Percentiles rank a stretch among this genome's conserved stretches.
Evolutionary conservation across 2,113 vertebrate genomes (phyloP).

Genomic region (Cryptotis parvus): DNA sequence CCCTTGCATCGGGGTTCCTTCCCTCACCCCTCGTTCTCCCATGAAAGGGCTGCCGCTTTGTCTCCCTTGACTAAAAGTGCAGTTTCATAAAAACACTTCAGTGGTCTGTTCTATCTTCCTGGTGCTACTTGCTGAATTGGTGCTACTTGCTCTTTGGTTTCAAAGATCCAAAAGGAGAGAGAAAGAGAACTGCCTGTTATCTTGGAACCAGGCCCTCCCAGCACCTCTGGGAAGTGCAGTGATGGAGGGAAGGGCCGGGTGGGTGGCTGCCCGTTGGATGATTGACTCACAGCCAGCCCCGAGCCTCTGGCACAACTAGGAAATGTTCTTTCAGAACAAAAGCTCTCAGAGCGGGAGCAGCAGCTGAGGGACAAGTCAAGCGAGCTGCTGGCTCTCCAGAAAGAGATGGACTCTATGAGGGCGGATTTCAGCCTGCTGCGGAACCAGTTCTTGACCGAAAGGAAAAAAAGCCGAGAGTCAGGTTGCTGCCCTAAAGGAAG

Average conservation of each 20-base stretch:
- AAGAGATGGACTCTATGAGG: conserved; percentile 82
- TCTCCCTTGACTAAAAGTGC: neutral
- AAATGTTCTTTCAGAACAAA: conserved; percentile 82
- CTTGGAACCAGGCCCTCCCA: neutral
- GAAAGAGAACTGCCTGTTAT: neutral
- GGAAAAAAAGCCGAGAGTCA: conserved; percentile 85
- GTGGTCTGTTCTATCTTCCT: neutral
- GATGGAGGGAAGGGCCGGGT: neutral
- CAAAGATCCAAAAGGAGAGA: neutral
- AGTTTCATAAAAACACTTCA: neutral
- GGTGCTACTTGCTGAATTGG: neutral
- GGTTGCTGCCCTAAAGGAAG: conserved; percentile 84
- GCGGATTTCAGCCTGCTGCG: conserved; percentile 84
- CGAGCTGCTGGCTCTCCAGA: conserved; percentile 83
- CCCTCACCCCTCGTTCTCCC: neutral
- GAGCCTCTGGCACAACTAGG: neutral
- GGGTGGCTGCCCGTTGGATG: no score
- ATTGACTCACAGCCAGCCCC: neutral
- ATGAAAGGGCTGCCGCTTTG: neutral
- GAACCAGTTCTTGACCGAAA: conserved; percentile 84
- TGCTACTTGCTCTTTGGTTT: neutral
- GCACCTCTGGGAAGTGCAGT: neutral
- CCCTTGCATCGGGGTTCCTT: no score
- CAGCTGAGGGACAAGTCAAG: conserved; percentile 79
- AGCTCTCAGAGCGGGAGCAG: conserved; percentile 86